phyloP scores from a whole-genome alignment of 2,888 invertebrate species.

The Cheilosia soror region DNA sequence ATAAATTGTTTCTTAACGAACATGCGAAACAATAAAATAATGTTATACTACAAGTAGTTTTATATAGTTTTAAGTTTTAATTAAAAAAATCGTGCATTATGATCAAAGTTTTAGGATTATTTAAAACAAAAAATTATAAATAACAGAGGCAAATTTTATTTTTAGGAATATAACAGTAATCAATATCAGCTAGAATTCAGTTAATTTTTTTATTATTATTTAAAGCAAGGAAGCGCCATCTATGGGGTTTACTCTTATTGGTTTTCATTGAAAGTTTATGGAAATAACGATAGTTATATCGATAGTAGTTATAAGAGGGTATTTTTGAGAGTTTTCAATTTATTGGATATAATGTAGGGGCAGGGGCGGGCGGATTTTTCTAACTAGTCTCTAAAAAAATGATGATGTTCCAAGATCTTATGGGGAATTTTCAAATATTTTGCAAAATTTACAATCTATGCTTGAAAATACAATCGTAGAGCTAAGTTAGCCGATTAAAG shows the following conservation, averaged over 20 bases:
- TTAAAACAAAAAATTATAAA: slow-evolving; percentile 3
- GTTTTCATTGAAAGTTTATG: background rate
- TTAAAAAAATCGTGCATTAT: slow-evolving; percentile 11
- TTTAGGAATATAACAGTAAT: slow-evolving; percentile 3
- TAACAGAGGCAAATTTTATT: slow-evolving; percentile 24
- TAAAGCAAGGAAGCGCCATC: background rate
- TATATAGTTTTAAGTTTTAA: slow-evolving; percentile 6
- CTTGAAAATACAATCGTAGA: too few relatives aligned
- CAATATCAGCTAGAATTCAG: slow-evolving; percentile 8
- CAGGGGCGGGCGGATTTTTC: too few relatives aligned
- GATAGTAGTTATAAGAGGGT: background rate
- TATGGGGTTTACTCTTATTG: background rate
- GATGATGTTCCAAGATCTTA: too few relatives aligned
- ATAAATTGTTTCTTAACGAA: slow-evolving; percentile 10
- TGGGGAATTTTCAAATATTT: too few relatives aligned
- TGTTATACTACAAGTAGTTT: slow-evolving; percentile 10
- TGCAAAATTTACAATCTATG: too few relatives aligned
- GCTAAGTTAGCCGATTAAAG: too few relatives aligned
- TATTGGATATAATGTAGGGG: background rate
- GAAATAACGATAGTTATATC: slow-evolving; percentile 4
- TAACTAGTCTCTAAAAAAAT: too few relatives aligned
- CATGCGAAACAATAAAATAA: slow-evolving; percentile 17
- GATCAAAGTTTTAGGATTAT: background rate
- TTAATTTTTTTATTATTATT: background rate
- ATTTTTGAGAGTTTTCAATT: too few relatives aligned